Percentiles rank a stretch among this genome's conserved stretches.
Conservation (phyloP, 2,113 vertebrate species). For the Alethe castanea region DNA sequence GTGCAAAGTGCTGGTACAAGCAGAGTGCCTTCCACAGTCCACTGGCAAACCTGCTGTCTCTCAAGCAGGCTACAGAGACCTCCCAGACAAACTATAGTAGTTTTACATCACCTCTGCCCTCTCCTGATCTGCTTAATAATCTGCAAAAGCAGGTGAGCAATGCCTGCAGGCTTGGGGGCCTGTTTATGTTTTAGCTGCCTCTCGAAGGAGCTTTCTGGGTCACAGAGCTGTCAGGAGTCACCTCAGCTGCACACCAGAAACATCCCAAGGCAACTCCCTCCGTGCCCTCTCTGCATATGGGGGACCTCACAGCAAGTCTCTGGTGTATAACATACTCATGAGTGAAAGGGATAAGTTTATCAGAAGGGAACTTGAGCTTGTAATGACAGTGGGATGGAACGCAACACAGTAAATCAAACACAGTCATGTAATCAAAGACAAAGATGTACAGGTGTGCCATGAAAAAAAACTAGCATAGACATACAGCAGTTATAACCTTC, state of each 20-base stretch:
- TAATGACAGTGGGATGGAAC: not conserved
- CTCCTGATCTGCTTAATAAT: not conserved
- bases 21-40: not conserved
- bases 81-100: fast-evolving
- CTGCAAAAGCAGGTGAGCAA: not conserved
- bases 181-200: not conserved
- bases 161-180: not conserved
- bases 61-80: not conserved
- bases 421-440: not conserved
- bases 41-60: not conserved
- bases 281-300: fast-evolving
- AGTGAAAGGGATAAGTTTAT: not conserved
- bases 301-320: not conserved
- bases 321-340: not conserved
- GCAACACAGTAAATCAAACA: not conserved
- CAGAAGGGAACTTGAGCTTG: not conserved
- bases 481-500: not conserved
- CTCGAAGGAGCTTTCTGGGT: not conserved
- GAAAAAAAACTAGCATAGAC: not conserved
- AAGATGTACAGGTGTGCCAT: not conserved
- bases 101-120: not conserved
- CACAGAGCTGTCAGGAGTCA: not conserved
- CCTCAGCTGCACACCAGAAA: not conserved
- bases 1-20: not conserved
- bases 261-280: not conserved